phyloP scores from a whole-genome alignment of 2,797 vertebrate species.

The Rhynchonycteris naso region DNA sequence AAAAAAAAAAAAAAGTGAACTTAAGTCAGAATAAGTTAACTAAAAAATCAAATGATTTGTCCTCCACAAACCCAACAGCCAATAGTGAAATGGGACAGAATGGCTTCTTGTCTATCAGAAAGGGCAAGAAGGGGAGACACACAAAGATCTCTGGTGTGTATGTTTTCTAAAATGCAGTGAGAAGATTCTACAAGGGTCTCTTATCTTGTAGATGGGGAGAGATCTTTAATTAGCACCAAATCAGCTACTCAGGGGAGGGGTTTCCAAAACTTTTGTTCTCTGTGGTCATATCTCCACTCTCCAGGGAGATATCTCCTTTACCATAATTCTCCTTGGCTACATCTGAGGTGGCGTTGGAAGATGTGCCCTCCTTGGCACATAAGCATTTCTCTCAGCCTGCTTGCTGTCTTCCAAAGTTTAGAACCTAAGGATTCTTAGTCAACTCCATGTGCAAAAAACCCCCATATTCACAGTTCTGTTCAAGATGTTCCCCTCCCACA shows the following conservation, averaged over 20 bases:
- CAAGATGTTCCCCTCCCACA: not conserved
- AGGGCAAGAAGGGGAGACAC: not conserved
- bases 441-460: not conserved
- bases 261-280: not conserved
- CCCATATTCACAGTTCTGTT: not conserved
- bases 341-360: not conserved
- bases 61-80: not conserved
- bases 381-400: not conserved
- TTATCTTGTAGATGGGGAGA: not conserved
- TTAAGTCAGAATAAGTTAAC: not conserved
- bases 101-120: not conserved
- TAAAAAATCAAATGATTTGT: not conserved
- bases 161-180: not conserved
- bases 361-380: not conserved
- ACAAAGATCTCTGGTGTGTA: not conserved
- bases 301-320: not conserved
- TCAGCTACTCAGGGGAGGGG: not conserved
- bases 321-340: not conserved
- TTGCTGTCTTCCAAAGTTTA: not conserved
- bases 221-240: not conserved
- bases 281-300: not conserved
- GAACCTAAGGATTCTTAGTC: not conserved
- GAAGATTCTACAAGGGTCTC: not conserved
- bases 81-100: not conserved
- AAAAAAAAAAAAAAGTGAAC: not conserved